Base-by-base conservation (phyloP, 2,113 vertebrate species). In the Asarcornis scutulata region DNA sequence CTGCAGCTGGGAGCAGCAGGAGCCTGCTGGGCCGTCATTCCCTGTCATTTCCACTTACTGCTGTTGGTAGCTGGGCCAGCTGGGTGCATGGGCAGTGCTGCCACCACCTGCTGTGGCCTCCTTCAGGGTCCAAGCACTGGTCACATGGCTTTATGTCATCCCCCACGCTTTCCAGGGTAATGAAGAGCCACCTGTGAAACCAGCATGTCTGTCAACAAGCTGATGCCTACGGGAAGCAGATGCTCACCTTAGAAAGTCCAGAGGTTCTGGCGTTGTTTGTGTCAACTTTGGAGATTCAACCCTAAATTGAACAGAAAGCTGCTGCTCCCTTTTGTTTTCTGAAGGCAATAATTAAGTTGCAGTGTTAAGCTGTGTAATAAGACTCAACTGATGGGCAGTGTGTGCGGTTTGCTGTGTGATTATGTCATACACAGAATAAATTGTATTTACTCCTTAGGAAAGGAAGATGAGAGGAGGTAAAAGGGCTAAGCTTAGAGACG, bases 1-100 rank as follows among this genome's bases (percentile, higher is more conserved):
- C 85, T 48, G 55, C 55, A 58, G 46, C 58, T 36, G 31, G 29
- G 36, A 88, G 64, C 64, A 59, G 55, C 66, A 40, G 77, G 25
- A 81, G 3, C 52, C 52, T 1, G 0, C 14, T 32, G 36, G 84
- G 42, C 81, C 18, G 22, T 59, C 13, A 0, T 18, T 72, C 31
- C 34, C 18, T 81, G 64, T 25, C 16, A 52, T 23, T 86, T 71
- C 46, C 9, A 8, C 25, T 53, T 14, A 4, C 31, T 1, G 14
- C 69, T 63, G 6, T 22, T 44, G 60, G 75, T 40, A 5, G 48
- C 25, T 0, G 2, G 2, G 46, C 63, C 56, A 62, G 36, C 66
- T 72, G 90, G 36, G 48, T 56, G 31, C 32, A 26, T 21, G 27
- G 60, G 36, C 77, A 90, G n/a, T 0, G 0, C 81, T 52, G 12